Base-by-base conservation (phyloP, 2,113 vertebrate genomes). In the Ceyx margarethae region DNA sequence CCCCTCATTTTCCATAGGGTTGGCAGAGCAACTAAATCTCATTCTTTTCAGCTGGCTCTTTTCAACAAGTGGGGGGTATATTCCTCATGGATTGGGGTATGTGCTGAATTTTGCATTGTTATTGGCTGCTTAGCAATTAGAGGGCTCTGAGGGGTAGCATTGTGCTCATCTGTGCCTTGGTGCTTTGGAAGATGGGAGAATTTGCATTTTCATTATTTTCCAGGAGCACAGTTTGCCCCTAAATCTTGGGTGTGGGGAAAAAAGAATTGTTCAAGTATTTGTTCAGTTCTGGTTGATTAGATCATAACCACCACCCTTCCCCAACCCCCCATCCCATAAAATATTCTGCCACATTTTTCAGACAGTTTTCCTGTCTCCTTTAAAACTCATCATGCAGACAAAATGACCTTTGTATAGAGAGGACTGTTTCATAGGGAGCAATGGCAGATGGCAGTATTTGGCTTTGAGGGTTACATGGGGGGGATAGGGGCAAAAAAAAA, bases 401-500 rank as follows among this genome's bases (percentile, higher is more conserved):
- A 45, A 89, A 81, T 76, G 23, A 37, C 68, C 68, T 95, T 93
- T 95, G 61, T 85, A 66, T 53, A 46, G 29, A 21, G 40, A 69
- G 68, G 78, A 76, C 73, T 87, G 37, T 81, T 95, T 79, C 10
- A 8, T 61, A 48, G 50, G 51, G 51, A 91, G 48, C 50, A 83
- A 43, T 67, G 74, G 85, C 85, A 96, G 80, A 89, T 90, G 61
- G 69, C 67, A 89, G 71, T 69, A 7, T 85, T 93, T 92, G 37
- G n/a, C 57, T 62, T 85, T 53, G 84, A 86, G 50, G 11, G 26
- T 66, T 76, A n/a, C 26, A 13, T 1, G 3, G 12, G 17, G 13
- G 8, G 26, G 14, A 9, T 8, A 23, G 50, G 50, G 51, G 51
- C 25, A 35, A 12, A 75, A 65, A 42, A 45, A 50, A 28, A 65